These are phyloP conservation scores for Anguilla megastoma DNA, from an alignment of 2,797 vertebrate species.

Conservation along the genomic window DNA sequence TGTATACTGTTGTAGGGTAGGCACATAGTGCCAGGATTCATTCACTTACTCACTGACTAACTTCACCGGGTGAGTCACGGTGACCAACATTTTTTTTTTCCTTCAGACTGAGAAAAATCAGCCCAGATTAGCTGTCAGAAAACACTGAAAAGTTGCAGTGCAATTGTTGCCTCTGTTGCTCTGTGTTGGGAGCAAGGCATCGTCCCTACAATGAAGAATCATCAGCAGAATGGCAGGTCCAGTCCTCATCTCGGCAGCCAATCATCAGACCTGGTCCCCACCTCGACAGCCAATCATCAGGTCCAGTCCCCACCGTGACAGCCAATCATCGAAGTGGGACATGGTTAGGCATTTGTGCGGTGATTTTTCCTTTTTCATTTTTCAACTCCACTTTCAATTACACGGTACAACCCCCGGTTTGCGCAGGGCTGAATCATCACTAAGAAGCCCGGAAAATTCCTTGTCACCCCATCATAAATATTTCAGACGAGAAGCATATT, in stretches of 20 bases:
- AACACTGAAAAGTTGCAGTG: background rate
- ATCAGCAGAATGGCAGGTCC: background rate
- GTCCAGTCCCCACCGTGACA: background rate
- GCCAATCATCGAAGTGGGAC: background rate
- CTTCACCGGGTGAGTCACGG: background rate
- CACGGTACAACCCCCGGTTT: conserved; percentile 72
- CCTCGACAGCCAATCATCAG: background rate
- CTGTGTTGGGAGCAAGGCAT: background rate
- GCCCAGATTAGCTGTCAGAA: too few relatives aligned
- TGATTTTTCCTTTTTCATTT: conserved; percentile 65
- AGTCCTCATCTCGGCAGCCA: background rate
- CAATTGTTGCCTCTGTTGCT: background rate
- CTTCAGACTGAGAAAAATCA: too few relatives aligned
- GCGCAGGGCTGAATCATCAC: conserved; percentile 74
- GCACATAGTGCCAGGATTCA: background rate
- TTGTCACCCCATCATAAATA: conserved; percentile 74
- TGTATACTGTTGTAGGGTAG: background rate
- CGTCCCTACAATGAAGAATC: background rate
- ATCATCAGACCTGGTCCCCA: background rate
- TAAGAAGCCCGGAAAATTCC: conserved; percentile 70
- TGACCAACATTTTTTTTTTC: background rate
- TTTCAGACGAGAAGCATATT: conserved; percentile 72
- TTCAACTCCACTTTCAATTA: conserved; percentile 77
- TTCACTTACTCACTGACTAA: background rate
- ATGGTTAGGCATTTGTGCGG: conserved; percentile 34